Base-by-base conservation (phyloP, 2,113 vertebrate species). In the Eretmochelys imbricata region DNA sequence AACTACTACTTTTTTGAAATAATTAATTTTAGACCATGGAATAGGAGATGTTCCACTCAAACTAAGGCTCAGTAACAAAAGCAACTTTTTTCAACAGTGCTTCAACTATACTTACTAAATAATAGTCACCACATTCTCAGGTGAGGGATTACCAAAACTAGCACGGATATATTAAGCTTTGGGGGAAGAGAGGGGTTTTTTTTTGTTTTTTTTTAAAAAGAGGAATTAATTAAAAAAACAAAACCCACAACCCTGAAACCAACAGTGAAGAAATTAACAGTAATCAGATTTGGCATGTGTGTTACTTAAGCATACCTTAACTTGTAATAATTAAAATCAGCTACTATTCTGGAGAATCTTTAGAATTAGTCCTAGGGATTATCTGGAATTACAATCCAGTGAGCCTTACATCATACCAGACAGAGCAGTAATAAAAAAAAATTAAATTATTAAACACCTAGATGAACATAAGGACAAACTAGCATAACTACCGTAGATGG, bases 231-330 rank as follows among this genome's bases (percentile, higher is more conserved):
- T 46, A 3, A 7, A 93, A 84, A 69, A 19, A 20, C 5, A 11
- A 20, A 11, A 1, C 54, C 7, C 10, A 57, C 25, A 57, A 54
- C 59, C 82, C 42, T 85, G 91, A 46, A 55, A 69, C 84, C 42
- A 38, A 65, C 9, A 72, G 19, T 51, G 59, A 75, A 10, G 42
- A 46, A n/a, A 94, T 82, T 94, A 84, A 16, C 38, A 82, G 29
- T 17, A 48, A 10, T 59, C n/a, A 31, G 2, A 31, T 25, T 54
- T 42, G 29, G 54, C 0, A 0, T 16, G 54, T 50, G 20, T 25
- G 2, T 46, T 25, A 48, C 72, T 46, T 75, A 76, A 12, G 29
- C 72, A 62, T 81, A 78, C 4, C 35, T 46, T 54, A 92, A 72
- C 42, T 90, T 17, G 11, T 25, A 38, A 72, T 48, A 59, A 69